Percentiles rank a stretch among this genome's conserved stretches.
phyloP scores from a whole-genome alignment of 2,888 invertebrate species.

The Ophioninae sp. region DNA sequence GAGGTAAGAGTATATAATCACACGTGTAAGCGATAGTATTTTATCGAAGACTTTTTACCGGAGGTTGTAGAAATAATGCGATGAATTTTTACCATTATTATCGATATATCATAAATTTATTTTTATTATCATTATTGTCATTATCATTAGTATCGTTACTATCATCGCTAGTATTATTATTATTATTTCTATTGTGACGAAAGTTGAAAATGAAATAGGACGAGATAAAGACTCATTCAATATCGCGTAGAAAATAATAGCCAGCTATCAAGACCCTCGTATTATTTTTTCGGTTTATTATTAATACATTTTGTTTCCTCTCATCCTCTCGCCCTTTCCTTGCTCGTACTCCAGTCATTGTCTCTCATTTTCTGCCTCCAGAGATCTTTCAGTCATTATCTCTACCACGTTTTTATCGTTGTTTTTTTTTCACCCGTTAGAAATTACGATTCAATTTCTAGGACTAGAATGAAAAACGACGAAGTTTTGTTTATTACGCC shows the following conservation, averaged over 20 bases:
- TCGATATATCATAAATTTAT: slow-evolving; percentile 51
- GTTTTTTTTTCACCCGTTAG: slow-evolving; percentile 30
- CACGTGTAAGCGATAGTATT: slow-evolving; percentile 49
- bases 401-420: slow-evolving; percentile 17
- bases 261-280: slow-evolving; percentile 68
- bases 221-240: slow-evolving; percentile 73
- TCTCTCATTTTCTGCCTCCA: neutral
- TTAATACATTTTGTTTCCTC: neutral
- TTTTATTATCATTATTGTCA: slow-evolving; percentile 34
- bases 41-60: slow-evolving; percentile 4
- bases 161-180: slow-evolving; percentile 27
- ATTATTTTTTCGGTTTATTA: neutral
- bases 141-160: slow-evolving; percentile 17
- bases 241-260: slow-evolving; percentile 78
- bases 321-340: neutral
- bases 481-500: slow-evolving; percentile 25
- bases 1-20: slow-evolving; percentile 65
- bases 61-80: slow-evolving; percentile 39
- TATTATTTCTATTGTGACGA: slow-evolving; percentile 21
- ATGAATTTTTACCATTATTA: slow-evolving; percentile 66
- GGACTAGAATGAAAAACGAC: neutral
- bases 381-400: neutral
- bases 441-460: slow-evolving; percentile 30
- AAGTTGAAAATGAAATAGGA: slow-evolving; percentile 62
- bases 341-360: neutral